Evolutionary conservation across 2,113 vertebrate genomes (phyloP).

Genomic region (Aramus guarauna): DNA sequence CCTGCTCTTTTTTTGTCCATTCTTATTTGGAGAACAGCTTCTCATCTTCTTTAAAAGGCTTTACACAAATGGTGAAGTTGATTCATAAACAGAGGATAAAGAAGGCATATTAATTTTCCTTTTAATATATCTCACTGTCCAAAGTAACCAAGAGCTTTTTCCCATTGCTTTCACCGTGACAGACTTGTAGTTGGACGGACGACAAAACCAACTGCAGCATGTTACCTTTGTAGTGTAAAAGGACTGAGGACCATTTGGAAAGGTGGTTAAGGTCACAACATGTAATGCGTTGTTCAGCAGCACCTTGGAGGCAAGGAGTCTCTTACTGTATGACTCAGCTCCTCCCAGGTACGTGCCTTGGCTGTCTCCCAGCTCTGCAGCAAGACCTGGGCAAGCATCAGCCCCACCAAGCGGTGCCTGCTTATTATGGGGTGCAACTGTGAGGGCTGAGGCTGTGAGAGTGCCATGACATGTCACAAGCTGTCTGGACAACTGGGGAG

Average conservation of each 20-base stretch:
- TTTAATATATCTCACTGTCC: not conserved
- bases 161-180: not conserved
- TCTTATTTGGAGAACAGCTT: not conserved
- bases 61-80: not conserved
- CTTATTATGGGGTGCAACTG: not conserved
- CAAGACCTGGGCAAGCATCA: not conserved
- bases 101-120: not conserved
- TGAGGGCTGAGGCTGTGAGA: not conserved
- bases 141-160: not conserved
- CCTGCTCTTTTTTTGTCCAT: not conserved
- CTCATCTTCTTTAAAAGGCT: not conserved
- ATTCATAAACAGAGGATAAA: not conserved
- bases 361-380: not conserved
- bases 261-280: not conserved
- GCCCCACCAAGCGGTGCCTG: not conserved
- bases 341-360: not conserved
- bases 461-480: not conserved
- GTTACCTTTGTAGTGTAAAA: not conserved
- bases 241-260: not conserved
- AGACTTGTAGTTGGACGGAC: not conserved
- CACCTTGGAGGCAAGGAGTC: not conserved
- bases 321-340: not conserved
- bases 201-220: not conserved
- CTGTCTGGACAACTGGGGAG: not conserved
- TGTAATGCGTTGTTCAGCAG: not conserved